Evolutionary conservation across 92 coral and sea anemone genomes (phyloP).

Genomic region (Bergia puertoricense): DNA sequence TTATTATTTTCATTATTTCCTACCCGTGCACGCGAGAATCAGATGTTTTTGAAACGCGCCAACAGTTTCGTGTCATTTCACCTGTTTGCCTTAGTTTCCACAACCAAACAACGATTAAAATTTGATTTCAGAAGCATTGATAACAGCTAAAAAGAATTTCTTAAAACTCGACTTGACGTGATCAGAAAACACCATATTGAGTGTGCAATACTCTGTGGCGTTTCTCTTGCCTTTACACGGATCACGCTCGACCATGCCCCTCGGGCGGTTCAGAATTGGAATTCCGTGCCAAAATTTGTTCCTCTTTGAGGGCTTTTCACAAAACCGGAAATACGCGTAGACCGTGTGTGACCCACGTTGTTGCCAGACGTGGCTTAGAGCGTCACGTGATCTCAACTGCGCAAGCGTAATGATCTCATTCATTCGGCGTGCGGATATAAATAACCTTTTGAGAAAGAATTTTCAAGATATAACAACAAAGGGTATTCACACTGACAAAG

Average conservation of each 20-base stretch:
- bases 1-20: neutral
- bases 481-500: conserved; percentile 73
- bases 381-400: conserved; percentile 45
- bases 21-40: conserved; percentile 38
- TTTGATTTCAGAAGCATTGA: conserved; percentile 82
- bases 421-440: conserved; percentile 75
- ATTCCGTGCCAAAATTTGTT: conserved; percentile 50
- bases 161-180: conserved; percentile 35
- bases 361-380: conserved; percentile 58
- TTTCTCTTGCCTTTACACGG: neutral
- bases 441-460: conserved; percentile 70
- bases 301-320: conserved; percentile 64
- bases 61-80: conserved; percentile 61
- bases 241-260: neutral
- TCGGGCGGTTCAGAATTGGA: neutral
- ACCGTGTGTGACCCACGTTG: conserved; percentile 84
- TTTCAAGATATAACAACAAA: conserved; percentile 81
- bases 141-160: conserved; percentile 84
- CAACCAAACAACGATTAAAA: conserved; percentile 69
- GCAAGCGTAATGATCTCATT: conserved; percentile 71
- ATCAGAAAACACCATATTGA: neutral
- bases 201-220: neutral
- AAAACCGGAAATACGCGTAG: conserved; percentile 74
- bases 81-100: conserved; percentile 78
- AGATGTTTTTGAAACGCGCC: conserved; percentile 66